Percentiles rank a stretch among this genome's conserved stretches.
These are phyloP conservation scores for Dasysyrphus tricinctus DNA, from an alignment of 2,888 invertebrate species.

Conservation along the genomic window DNA sequence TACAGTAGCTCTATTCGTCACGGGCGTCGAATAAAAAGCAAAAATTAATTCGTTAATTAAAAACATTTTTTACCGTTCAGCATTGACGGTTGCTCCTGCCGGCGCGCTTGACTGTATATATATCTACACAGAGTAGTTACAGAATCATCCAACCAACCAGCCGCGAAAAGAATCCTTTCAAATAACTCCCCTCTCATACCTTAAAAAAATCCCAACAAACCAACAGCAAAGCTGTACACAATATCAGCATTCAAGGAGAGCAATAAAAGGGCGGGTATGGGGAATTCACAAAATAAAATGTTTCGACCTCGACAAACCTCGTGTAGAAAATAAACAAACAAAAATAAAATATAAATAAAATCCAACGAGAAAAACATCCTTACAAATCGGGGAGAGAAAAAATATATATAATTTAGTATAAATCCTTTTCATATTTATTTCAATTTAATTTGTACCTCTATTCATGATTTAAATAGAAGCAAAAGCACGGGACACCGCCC, in stretches of 20 bases:
- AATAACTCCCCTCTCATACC: background rate
- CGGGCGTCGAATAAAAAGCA: constrained; percentile 74
- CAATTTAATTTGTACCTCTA: constrained; percentile 72
- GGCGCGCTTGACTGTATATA: background rate
- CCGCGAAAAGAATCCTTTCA: constrained; percentile 49
- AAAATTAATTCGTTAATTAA: constrained; percentile 76
- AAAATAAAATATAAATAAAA: constrained; percentile 36
- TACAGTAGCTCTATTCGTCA: constrained; percentile 65
- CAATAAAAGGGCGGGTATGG: constrained; percentile 2
- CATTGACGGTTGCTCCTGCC: constrained; percentile 52
- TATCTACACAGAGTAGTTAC: constrained; percentile 51
- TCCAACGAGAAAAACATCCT: constrained; percentile 53
- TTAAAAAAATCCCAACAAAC: background rate
- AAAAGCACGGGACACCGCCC: constrained; percentile 65
- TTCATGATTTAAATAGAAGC: constrained; percentile 67
- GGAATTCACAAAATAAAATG: constrained; percentile 45
- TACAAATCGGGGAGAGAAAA: constrained; percentile 35
- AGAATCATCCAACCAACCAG: constrained; percentile 59
- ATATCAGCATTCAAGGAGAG: background rate
- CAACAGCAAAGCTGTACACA: constrained; percentile 36
- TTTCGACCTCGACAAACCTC: constrained; percentile 61
- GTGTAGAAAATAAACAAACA: background rate
- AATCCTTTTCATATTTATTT: constrained; percentile 72
- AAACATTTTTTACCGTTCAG: constrained; percentile 69
- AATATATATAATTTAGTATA: constrained; percentile 67